Evolutionary conservation across 2,113 vertebrate genomes (phyloP).

Genomic region (Leucoraja erinaceus): DNA sequence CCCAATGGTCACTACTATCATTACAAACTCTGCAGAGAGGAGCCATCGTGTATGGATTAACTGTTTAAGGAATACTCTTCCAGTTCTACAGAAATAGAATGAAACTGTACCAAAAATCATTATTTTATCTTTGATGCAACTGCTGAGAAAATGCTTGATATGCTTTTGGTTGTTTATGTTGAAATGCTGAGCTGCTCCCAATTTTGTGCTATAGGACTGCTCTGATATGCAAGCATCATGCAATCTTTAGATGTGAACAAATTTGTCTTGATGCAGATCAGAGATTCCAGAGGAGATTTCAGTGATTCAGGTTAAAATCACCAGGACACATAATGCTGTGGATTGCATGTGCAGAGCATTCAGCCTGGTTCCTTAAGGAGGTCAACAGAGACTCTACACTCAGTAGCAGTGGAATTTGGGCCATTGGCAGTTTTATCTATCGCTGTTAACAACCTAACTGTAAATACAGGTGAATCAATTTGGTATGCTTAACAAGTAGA

Average conservation of each 20-base stretch:
- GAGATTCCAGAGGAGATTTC: neutral
- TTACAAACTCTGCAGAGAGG: conserved; percentile 7
- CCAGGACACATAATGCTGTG: neutral
- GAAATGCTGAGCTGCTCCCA: neutral
- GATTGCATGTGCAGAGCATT: neutral
- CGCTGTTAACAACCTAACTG: no score
- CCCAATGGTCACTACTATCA: conserved; percentile 30
- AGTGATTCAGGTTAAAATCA: neutral
- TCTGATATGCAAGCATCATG: neutral
- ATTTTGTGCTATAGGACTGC: no score
- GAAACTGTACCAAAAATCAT: neutral
- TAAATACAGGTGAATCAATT: neutral
- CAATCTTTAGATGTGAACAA: neutral
- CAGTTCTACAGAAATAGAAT: neutral
- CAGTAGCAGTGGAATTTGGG: no score
- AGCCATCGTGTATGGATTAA: neutral
- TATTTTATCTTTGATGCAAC: neutral
- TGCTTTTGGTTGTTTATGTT: neutral
- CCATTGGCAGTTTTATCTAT: neutral
- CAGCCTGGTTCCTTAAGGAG: neutral
- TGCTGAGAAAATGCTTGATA: neutral
- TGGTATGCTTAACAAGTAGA: no score
- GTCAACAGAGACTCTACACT: neutral
- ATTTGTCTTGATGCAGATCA: neutral
- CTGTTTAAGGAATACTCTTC: neutral